These are phyloP conservation scores for Melanerpes aurifrons DNA, from an alignment of 2,113 vertebrate genomes.

Conservation along the genomic window DNA sequence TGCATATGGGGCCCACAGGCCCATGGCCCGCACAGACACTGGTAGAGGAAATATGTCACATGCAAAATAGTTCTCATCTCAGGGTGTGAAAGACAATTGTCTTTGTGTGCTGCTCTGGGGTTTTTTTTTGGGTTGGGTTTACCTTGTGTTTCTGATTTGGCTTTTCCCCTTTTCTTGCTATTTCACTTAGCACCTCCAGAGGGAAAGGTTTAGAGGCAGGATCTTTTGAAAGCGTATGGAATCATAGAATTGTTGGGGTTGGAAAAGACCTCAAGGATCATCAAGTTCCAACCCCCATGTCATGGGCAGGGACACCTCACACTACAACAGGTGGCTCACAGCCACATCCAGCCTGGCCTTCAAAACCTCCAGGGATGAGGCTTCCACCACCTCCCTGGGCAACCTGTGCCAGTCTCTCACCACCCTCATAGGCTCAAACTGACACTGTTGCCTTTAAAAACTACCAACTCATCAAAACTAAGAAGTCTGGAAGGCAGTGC, in stretches of 20 bases:
- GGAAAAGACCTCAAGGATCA: no score
- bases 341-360: no score
- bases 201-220: not conserved
- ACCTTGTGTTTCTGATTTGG: not conserved
- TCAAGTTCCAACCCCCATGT: no score
- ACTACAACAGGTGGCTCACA: no score
- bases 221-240: not conserved
- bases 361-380: no score
- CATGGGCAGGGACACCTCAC: no score
- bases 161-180: not conserved
- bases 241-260: no score
- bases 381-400: no score
- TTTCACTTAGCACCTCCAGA: not conserved
- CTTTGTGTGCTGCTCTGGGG: conserved; percentile 26
- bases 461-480: not conserved
- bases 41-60: conserved; percentile 37
- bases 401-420: no score
- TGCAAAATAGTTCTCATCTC: conserved; percentile 31
- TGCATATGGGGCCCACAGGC: conserved; percentile 54
- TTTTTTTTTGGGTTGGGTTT: not conserved
- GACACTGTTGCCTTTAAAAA: not conserved
- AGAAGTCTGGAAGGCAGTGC: not conserved
- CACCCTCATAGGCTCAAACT: no score
- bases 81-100: conserved; percentile 4
- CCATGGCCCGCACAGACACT: conserved; percentile 48